These are phyloP conservation scores for Julus scandinavius DNA, from an alignment of 2,888 invertebrate genomes.

Conservation along the genomic window DNA sequence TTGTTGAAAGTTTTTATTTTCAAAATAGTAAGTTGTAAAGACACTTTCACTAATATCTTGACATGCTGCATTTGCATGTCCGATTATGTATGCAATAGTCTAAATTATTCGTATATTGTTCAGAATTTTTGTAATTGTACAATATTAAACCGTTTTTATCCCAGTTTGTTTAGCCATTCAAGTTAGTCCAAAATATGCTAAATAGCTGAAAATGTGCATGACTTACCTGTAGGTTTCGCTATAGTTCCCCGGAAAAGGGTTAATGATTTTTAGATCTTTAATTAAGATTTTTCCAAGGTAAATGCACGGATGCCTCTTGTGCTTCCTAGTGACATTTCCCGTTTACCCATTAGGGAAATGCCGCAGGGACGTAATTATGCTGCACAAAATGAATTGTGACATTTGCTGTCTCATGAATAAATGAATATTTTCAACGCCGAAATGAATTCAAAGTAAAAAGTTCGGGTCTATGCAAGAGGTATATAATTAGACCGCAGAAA, in stretches of 20 bases:
- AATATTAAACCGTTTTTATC: too few species aligned
- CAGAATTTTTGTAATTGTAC: too few species aligned
- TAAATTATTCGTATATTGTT: too few species aligned
- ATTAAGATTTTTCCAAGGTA: slow-evolving; percentile 10
- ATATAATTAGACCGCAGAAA: slow-evolving; percentile 23
- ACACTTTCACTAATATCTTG: too few species aligned
- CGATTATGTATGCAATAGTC: too few species aligned
- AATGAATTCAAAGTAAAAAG: not conserved
- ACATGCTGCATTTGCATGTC: too few species aligned
- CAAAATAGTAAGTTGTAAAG: too few species aligned
- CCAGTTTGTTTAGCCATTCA: not conserved
- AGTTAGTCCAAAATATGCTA: not conserved
- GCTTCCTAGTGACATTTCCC: slow-evolving; percentile 6
- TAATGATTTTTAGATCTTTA: slow-evolving; percentile 22
- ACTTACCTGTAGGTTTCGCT: not conserved
- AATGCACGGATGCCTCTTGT: not conserved
- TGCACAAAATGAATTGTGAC: slow-evolving; percentile 12
- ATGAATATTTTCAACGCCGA: slow-evolving; percentile 34
- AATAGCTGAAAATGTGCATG: not conserved
- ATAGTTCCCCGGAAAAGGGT: not conserved
- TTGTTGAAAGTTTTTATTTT: too few species aligned
- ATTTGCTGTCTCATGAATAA: slow-evolving; percentile 39
- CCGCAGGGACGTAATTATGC: not conserved
- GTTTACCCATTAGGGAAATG: slow-evolving; percentile 27
- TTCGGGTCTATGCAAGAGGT: not conserved